phyloP scores from a whole-genome alignment of 1,140 invertebrate genomes.

The Maconellicoccus hirsutus region DNA sequence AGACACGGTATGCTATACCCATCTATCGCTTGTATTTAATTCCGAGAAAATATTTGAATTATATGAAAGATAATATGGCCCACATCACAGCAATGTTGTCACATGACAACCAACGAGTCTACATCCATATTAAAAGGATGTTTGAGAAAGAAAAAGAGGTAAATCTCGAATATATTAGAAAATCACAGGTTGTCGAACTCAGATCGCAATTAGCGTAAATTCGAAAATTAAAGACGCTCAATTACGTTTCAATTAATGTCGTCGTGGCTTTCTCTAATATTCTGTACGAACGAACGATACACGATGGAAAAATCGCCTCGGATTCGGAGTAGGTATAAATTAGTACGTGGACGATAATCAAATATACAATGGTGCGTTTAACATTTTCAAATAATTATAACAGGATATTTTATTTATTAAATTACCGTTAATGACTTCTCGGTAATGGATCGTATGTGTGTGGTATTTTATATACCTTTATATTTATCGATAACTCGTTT shows the following conservation, averaged over 20 bases:
- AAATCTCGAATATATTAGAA: too few species aligned
- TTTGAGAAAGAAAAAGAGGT: too few species aligned
- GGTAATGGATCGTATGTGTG: not conserved
- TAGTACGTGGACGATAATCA: not conserved
- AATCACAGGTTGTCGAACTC: not conserved
- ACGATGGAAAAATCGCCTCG: not conserved
- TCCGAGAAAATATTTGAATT: too few species aligned
- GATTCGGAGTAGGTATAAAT: not conserved
- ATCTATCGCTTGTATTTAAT: too few species aligned
- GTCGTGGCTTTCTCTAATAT: not conserved
- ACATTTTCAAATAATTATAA: conserved; percentile 6
- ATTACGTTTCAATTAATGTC: not conserved
- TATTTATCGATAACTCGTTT: too few species aligned
- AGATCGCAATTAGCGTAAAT: not conserved
- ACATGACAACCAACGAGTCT: too few species aligned
- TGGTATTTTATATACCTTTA: not conserved
- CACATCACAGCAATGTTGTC: too few species aligned
- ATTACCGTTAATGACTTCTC: conserved; percentile 18
- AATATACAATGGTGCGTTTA: not conserved
- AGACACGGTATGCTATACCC: too few species aligned
- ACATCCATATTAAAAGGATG: too few species aligned
- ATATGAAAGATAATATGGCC: too few species aligned
- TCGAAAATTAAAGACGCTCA: not conserved
- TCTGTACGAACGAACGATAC: not conserved
- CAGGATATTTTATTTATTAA: conserved; percentile 16